These are phyloP conservation scores for Gallinago stenura DNA, from an alignment of 2,797 vertebrate species.

Conservation along the genomic window DNA sequence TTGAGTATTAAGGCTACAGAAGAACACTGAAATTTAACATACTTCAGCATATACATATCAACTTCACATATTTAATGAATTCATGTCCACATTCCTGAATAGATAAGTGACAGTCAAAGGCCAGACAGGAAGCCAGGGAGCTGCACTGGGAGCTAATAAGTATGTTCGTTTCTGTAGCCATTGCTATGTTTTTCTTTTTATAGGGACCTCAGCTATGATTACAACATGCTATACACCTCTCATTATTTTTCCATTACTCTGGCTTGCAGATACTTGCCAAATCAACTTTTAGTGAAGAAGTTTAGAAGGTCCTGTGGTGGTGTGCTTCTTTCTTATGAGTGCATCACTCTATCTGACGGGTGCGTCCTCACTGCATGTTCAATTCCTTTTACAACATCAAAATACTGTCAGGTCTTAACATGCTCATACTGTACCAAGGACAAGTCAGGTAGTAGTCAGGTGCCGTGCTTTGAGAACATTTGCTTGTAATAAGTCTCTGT, in stretches of 20 bases:
- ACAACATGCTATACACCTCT: not conserved
- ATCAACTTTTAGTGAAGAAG: not conserved
- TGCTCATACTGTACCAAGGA: not conserved
- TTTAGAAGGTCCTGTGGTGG: not conserved
- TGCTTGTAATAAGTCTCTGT: not conserved
- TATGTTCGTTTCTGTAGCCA: not conserved
- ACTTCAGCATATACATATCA: not conserved
- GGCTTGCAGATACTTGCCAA: not conserved
- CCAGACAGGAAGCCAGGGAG: not conserved
- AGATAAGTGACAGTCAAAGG: not conserved
- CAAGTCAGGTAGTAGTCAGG: slow-evolving; percentile 40
- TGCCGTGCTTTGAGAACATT: slow-evolving; percentile 11
- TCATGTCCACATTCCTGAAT: not conserved
- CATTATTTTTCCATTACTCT: not conserved
- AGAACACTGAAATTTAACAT: not conserved
- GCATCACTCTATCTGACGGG: not conserved
- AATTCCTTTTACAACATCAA: not conserved
- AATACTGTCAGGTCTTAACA: slow-evolving; percentile 35
- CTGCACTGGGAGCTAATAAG: not conserved
- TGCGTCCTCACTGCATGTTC: not conserved
- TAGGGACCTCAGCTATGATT: not conserved
- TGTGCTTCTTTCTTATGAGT: not conserved
- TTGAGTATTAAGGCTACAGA: not conserved
- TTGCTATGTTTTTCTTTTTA: not conserved
- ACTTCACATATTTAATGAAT: not conserved